phyloP scores from a whole-genome alignment of 2,888 invertebrate genomes.

The Slavum lentiscoides region DNA sequence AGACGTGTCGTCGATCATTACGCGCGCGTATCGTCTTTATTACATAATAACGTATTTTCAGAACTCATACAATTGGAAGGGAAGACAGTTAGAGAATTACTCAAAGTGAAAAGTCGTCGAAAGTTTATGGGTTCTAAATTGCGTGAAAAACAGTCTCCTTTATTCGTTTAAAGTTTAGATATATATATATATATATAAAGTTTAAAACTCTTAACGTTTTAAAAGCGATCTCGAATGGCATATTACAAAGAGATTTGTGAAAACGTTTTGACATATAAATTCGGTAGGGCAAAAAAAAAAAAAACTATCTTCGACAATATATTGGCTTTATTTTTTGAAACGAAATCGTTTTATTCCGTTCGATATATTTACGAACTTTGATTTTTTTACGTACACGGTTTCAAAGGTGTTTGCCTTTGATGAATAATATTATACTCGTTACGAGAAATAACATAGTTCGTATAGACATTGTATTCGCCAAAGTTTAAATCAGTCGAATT shows the following conservation, averaged over 20 bases:
- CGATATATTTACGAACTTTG: background rate
- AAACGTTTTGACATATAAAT: constrained; percentile 3
- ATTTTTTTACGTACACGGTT: no score
- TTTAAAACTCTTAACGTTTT: constrained; percentile 23
- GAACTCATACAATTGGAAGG: background rate
- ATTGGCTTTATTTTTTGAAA: background rate
- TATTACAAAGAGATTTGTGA: constrained; percentile 29
- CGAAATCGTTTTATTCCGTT: background rate
- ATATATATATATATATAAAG: no score
- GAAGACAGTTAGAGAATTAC: background rate
- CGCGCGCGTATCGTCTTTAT: background rate
- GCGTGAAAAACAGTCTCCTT: constrained; percentile 18
- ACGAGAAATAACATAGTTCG: no score
- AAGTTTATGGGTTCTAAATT: constrained; percentile 27
- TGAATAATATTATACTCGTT: no score
- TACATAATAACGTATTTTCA: background rate
- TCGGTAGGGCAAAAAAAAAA: background rate
- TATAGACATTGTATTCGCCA: no score
- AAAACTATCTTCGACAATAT: background rate
- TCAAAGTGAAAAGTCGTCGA: background rate
- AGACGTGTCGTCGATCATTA: no score
- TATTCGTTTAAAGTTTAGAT: constrained; percentile 1
- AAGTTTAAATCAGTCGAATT: no score
- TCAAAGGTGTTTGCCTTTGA: no score
- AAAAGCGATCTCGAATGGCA: constrained; percentile 12